Evolutionary conservation across 2,888 invertebrate genomes (phyloP), one percentile per base, ranked within the genome.

Genomic region (Aspidapion aeneum): DNA sequence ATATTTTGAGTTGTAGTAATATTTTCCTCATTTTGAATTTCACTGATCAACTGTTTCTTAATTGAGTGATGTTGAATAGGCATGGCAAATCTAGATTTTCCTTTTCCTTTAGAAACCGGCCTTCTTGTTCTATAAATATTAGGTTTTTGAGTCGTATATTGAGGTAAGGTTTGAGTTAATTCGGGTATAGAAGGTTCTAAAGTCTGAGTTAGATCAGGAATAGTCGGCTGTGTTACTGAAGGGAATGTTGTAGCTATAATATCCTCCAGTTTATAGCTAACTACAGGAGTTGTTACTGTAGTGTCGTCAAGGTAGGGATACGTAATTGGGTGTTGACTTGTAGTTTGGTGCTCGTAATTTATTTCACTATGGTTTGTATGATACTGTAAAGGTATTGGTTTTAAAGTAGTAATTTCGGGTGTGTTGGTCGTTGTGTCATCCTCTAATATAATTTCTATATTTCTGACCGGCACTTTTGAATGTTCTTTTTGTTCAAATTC

Each of bases 281-380:
- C 18, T 21, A 64, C 21, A 17, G 67, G 67, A n/a, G 69, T 67
- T 1, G 68, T 68, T 19, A 54, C 63, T 12, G 68, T 68, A 1
- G 65, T 66, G 55, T 69, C 66, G 19, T 62, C 66, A 16, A 64
- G 55, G 12, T 64, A 21, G 0, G 55, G 20, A n/a, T 57, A 35
- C 2, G 60, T 35, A n/a, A n/a, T n/a, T n/a, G n/a, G n/a, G n/a
- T n/a, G n/a, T n/a, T n/a, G n/a, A n/a, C n/a, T n/a, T 7, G 35
- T 12, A 7, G 35, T 7, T 35, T 35, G 35, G 3, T 35, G 5
- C 35, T 35, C 35, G n/a, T n/a, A n/a, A n/a, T n/a, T n/a, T n/a
- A n/a, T n/a, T n/a, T n/a, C n/a, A n/a, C n/a, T n/a, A n/a, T n/a
- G n/a, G n/a, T n/a, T n/a, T n/a, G n/a, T n/a, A n/a, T n/a, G n/a